Percentiles rank a stretch among this genome's conserved stretches.
phyloP scores from a whole-genome alignment of 2,888 invertebrate genomes.

The Drosophila yooni region DNA sequence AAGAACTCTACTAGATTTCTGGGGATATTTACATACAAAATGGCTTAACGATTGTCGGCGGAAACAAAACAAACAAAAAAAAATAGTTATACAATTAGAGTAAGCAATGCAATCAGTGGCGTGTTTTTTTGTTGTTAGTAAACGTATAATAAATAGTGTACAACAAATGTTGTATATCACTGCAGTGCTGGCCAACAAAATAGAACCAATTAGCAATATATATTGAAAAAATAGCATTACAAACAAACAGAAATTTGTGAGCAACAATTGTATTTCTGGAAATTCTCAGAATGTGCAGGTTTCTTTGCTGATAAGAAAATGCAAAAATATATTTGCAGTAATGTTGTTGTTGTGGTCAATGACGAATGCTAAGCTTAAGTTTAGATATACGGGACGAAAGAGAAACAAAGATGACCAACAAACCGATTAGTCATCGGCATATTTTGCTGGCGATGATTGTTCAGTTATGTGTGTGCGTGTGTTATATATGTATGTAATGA shows the following conservation, averaged over 20 bases:
- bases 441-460: slow-evolving; percentile 23
- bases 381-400: slow-evolving; percentile 3
- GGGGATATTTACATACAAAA: background rate
- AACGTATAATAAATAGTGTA: background rate
- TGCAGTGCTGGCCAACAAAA: background rate
- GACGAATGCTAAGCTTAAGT: slow-evolving; percentile 33
- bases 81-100: background rate
- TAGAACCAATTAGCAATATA: background rate
- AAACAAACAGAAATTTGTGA: background rate
- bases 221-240: background rate
- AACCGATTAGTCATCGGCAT: slow-evolving; percentile 41
- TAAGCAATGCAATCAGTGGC: background rate
- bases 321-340: background rate
- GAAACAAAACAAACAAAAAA: background rate
- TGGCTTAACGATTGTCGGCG: background rate
- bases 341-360: slow-evolving; percentile 4
- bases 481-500: slow-evolving; percentile 18
- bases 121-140: background rate
- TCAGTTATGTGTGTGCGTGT: background rate
- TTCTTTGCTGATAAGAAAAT: slow-evolving; percentile 23
- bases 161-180: background rate
- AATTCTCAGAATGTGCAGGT: slow-evolving; percentile 19
- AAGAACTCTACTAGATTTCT: no score
- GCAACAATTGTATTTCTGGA: background rate
- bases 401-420: slow-evolving; percentile 9